phyloP scores from a whole-genome alignment of 2,113 vertebrate species.

The Euleptes europaea region DNA sequence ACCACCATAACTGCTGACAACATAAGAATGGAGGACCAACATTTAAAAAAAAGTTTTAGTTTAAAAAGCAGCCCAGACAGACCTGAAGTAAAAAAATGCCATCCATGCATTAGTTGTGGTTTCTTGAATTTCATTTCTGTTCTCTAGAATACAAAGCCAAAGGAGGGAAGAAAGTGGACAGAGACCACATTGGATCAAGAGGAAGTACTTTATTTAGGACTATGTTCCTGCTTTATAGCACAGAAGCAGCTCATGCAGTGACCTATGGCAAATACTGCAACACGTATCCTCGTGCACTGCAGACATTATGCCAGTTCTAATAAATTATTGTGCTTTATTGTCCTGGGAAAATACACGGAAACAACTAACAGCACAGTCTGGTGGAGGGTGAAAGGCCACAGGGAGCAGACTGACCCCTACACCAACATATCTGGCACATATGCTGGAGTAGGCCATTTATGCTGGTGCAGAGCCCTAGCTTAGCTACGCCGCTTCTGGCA shows the following conservation, averaged over 20 bases:
- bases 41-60: constrained; percentile 1
- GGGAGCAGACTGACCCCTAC: too few species aligned
- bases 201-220: background rate
- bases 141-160: background rate
- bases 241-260: background rate
- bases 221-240: background rate
- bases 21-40: background rate
- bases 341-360: too few species aligned
- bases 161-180: background rate
- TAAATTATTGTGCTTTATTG: background rate
- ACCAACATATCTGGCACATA: too few species aligned
- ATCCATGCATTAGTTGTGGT: background rate
- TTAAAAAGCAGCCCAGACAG: background rate
- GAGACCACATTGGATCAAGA: constrained; percentile 3
- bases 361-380: too few species aligned
- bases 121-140: background rate
- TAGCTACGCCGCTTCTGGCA: too few species aligned
- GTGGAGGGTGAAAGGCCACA: too few species aligned
- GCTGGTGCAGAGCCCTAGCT: too few species aligned
- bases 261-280: background rate
- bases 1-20: constrained; percentile 11
- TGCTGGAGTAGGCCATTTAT: too few species aligned
- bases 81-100: too few species aligned
- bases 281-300: background rate
- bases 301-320: background rate